These are phyloP conservation scores for Eidolon helvum DNA, from an alignment of 2,113 vertebrate species.

Conservation along the genomic window DNA sequence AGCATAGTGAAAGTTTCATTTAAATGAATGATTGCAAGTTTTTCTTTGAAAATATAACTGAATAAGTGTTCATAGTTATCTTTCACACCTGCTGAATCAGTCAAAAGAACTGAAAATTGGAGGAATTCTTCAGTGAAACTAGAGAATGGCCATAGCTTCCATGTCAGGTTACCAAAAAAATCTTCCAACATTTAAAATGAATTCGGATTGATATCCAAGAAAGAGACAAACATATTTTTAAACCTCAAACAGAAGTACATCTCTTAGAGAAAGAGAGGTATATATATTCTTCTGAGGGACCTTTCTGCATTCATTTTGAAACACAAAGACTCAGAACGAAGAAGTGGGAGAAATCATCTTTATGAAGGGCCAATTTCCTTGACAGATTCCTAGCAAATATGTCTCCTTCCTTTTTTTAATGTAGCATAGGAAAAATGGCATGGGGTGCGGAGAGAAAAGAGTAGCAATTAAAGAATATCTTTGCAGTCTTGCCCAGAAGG, in stretches of 20 bases:
- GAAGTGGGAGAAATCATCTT: neutral
- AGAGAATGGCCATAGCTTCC: neutral
- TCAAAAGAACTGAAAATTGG: neutral
- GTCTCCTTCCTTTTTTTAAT: neutral
- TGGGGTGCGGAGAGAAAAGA: neutral
- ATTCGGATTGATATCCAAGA: neutral
- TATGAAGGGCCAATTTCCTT: neutral
- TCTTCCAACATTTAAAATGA: neutral
- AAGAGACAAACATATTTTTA: neutral
- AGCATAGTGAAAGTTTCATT: neutral
- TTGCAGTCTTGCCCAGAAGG: neutral
- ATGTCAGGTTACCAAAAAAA: neutral
- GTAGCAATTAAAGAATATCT: neutral
- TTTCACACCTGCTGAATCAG: neutral
- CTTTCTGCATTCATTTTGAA: neutral
- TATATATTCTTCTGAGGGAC: neutral
- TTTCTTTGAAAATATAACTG: conserved; percentile 1
- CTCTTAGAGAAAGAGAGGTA: neutral
- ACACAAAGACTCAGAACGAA: neutral
- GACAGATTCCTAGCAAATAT: neutral
- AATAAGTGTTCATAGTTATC: neutral
- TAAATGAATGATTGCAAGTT: neutral
- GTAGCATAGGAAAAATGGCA: neutral
- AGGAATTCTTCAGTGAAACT: neutral
- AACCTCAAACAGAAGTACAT: neutral